Conservation (phyloP, 2,888 invertebrate genomes). For the Oscheius sp. region DNA sequence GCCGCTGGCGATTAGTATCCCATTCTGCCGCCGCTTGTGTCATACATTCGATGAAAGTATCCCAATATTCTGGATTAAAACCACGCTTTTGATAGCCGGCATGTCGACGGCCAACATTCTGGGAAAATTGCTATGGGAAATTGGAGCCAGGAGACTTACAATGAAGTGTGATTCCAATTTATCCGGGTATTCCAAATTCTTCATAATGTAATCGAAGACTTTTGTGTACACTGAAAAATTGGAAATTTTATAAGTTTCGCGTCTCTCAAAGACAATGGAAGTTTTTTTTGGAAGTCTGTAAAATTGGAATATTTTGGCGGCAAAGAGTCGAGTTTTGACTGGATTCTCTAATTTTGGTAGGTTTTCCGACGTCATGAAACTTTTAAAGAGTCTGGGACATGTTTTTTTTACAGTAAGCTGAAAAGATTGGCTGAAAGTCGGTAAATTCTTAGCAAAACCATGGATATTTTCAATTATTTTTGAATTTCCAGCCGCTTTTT, state of each 20-base stretch:
- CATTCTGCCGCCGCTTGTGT: conserved; percentile 69
- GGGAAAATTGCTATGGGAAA: conserved; percentile 24
- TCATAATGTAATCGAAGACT: conserved; percentile 68
- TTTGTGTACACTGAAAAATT: conserved; percentile 58
- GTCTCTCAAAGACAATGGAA: too few species aligned
- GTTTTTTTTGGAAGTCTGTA: too few species aligned
- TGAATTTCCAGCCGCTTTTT: not conserved
- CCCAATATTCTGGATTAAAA: conserved; percentile 74
- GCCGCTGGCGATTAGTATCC: conserved; percentile 65
- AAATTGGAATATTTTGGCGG: too few species aligned
- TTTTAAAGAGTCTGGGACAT: too few species aligned
- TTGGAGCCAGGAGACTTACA: conserved; percentile 34
- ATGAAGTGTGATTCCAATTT: conserved; percentile 68
- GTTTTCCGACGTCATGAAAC: too few species aligned
- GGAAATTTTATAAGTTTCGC: too few species aligned
- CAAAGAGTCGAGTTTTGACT: too few species aligned
- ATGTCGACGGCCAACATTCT: conserved; percentile 69
- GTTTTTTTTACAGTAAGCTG: too few species aligned
- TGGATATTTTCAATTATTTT: too few species aligned
- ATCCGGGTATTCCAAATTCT: conserved; percentile 67
- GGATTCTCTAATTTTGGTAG: too few species aligned
- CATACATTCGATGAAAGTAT: conserved; percentile 73
- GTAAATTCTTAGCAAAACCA: too few species aligned
- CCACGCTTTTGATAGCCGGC: conserved; percentile 64
- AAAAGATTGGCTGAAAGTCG: too few species aligned